These are phyloP conservation scores for Ceratosolen fusciceps DNA, from an alignment of 1,140 invertebrate genomes.

Conservation along the genomic window DNA sequence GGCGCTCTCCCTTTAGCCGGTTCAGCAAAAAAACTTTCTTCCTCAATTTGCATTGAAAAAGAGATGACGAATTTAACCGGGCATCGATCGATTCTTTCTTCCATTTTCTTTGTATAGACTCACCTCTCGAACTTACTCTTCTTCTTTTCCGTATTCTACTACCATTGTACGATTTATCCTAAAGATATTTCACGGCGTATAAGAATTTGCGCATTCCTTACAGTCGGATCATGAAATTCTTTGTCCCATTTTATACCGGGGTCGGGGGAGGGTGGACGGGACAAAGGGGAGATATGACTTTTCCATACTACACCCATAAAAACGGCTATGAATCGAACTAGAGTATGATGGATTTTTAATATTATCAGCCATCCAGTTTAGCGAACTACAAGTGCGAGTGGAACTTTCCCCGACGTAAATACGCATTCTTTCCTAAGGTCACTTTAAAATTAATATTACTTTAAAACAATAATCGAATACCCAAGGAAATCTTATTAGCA, in stretches of 20 bases:
- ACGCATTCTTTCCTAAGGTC: no score
- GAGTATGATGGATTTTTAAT: not conserved
- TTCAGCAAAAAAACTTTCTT: constrained; percentile 30
- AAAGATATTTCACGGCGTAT: constrained; percentile 34
- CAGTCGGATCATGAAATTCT: not conserved
- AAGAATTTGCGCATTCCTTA: not conserved
- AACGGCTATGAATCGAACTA: not conserved
- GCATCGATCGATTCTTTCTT: constrained; percentile 14
- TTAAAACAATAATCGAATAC: no score
- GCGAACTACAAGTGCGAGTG: no score
- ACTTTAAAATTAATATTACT: no score
- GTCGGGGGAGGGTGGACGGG: no score
- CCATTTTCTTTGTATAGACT: not conserved
- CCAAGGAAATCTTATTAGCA: no score
- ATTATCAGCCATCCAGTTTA: not conserved
- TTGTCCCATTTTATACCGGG: no score
- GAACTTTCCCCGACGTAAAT: no score
- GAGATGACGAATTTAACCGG: constrained; percentile 10
- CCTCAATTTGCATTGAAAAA: constrained; percentile 33
- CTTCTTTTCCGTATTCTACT: not conserved
- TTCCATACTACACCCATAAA: not conserved
- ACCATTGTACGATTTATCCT: not conserved
- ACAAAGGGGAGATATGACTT: not conserved
- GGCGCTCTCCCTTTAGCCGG: not conserved
- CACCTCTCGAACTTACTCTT: constrained; percentile 8